Conservation (phyloP, 1,140 invertebrate species). For the Sarcophaga bullata region DNA sequence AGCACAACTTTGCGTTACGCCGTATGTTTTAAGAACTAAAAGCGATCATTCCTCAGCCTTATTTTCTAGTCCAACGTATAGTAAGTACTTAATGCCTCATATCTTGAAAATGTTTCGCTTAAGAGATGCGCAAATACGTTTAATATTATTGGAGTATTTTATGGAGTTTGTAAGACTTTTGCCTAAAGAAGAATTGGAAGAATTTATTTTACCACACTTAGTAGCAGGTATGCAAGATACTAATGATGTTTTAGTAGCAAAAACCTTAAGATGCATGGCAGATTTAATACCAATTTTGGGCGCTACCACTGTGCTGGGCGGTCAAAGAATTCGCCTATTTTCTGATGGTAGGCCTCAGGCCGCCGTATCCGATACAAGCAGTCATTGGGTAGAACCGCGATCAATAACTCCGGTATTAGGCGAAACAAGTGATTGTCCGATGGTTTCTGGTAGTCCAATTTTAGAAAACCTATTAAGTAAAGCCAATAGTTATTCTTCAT, state of each 20-base stretch:
- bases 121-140: conserved; percentile 77
- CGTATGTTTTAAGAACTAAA: conserved; percentile 78
- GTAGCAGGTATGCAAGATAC: conserved; percentile 84
- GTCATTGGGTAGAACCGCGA: conserved; percentile 55
- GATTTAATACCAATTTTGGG: conserved; percentile 84
- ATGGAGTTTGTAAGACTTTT: conserved; percentile 76
- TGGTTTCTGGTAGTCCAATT: conserved; percentile 59
- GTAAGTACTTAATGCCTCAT: conserved; percentile 76
- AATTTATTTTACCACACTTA: conserved; percentile 78
- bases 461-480: conserved; percentile 47
- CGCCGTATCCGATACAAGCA: conserved; percentile 49
- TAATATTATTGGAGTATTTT: conserved; percentile 78
- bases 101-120: conserved; percentile 81
- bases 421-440: conserved; percentile 52
- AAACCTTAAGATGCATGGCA: conserved; percentile 80
- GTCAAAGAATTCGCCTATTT: conserved; percentile 81
- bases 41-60: conserved; percentile 67
- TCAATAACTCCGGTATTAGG: conserved; percentile 62
- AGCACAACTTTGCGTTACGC: conserved; percentile 79
- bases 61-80: conserved; percentile 75
- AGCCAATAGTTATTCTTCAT: conserved; percentile 46
- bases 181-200: conserved; percentile 75
- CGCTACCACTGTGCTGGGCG: conserved; percentile 81
- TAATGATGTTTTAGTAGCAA: conserved; percentile 81
- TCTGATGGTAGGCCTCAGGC: conserved; percentile 79